A percentile compares a stretch with the other conserved stretches of the same genome.
phyloP scores from a whole-genome alignment of 2,113 vertebrate species.

The Saccopteryx bilineata region DNA sequence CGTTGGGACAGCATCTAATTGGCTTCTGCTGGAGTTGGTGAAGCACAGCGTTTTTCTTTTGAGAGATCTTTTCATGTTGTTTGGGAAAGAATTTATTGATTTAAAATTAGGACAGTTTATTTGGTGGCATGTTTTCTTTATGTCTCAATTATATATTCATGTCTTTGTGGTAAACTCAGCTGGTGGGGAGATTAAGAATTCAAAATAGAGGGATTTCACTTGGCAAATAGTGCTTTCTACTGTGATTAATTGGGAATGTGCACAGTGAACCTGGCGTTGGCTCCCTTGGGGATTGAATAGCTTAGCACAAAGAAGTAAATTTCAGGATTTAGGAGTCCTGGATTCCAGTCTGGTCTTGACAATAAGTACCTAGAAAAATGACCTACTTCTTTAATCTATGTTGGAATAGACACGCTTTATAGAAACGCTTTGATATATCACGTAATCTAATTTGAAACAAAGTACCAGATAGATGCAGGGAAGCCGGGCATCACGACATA shows the following conservation, averaged over 20 bases:
- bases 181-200: conserved; percentile 84
- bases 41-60: conserved; percentile 23
- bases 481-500: neutral
- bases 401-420: conserved; percentile 25
- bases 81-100: conserved; percentile 80
- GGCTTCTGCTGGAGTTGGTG: conserved; percentile 2
- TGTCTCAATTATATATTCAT: conserved; percentile 85
- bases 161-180: conserved; percentile 85
- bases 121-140: conserved; percentile 84
- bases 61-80: conserved; percentile 74
- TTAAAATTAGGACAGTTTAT: conserved; percentile 85
- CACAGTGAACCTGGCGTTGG: conserved; percentile 49
- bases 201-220: conserved; percentile 81
- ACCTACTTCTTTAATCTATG: conserved; percentile 68
- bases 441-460: conserved; percentile 62
- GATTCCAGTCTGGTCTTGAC: conserved; percentile 68
- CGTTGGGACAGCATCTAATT: neutral
- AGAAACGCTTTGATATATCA: conserved; percentile 40
- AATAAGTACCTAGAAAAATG: conserved; percentile 74
- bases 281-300: conserved; percentile 67
- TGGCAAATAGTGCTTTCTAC: conserved; percentile 76
- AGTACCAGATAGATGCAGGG: neutral
- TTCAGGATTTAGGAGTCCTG: conserved; percentile 73
- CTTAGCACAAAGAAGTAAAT: conserved; percentile 64
- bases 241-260: conserved; percentile 82